Base-by-base conservation (phyloP, 2,797 vertebrate genomes). In the Brotula barbata region DNA sequence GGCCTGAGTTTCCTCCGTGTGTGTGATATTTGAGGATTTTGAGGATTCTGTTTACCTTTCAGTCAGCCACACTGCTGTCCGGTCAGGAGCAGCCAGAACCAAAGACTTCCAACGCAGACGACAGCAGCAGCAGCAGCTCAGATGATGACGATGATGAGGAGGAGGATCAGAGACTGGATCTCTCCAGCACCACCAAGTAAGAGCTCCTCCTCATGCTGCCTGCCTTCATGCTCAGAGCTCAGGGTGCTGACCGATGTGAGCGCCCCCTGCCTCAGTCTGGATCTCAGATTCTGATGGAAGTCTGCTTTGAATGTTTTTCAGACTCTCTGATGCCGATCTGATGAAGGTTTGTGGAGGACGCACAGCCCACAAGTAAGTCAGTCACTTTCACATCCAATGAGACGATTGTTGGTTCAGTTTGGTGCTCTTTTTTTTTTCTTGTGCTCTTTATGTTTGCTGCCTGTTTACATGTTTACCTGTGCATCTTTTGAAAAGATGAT, bases 321-420 rank as follows among this genome's bases (percentile, higher is more conserved):
- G 94, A 62, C 81, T 98, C 37, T 93, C 95, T 0, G 95, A 98
- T 0, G 80, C 90, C 23, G 92, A 94, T 28, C 89, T 98, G 15
- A 73, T 96, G 63, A 92, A 85, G 68, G 94, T 68, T 1, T 98
- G 96, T 1, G 94, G 96, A 39, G 96, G 96, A 25, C 92, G 95
- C 20, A 99, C 95, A 0, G 97, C 95, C n/a, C 95, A 98, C 87
- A 98, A 96, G 96, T 98, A 87, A 91, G 94, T 42, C 25, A n/a
- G n/a, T n/a, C n/a, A n/a, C n/a, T n/a, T n/a, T n/a, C n/a, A n/a
- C n/a, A n/a, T n/a, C n/a, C n/a, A n/a, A 11, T 3, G 5, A 15
- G 46, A 28, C 6, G 2, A 19, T 37, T n/a, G 12, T 28, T 23
- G n/a, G 11, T 17, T 12, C 11, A 11, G 7, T 47, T 47, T 23